A percentile compares a stretch with the other conserved stretches of the same genome.
Conservation (phyloP, 2,113 vertebrate genomes). For the Zosterops pallidus region DNA sequence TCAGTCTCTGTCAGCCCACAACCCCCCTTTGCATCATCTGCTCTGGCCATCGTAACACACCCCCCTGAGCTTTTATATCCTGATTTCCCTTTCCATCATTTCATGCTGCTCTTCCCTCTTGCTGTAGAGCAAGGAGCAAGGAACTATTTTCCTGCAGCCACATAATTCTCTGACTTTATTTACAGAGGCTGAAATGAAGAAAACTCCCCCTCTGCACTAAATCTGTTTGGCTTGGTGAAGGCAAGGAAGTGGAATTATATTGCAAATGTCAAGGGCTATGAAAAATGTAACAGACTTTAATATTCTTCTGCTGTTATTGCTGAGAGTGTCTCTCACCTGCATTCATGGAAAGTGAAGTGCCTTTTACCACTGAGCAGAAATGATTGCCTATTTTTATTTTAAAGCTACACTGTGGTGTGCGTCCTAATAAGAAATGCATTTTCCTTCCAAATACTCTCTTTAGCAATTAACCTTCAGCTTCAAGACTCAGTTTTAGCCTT, state of each 20-base stretch:
- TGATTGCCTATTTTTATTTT: slow-evolving; percentile 25
- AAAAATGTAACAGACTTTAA: slow-evolving; percentile 66
- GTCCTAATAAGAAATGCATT: not conserved
- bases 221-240: not conserved
- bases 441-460: not conserved
- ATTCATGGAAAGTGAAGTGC: slow-evolving; percentile 8
- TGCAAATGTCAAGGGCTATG: slow-evolving; percentile 55
- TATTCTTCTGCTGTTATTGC: slow-evolving; percentile 51
- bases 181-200: not conserved
- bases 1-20: not conserved
- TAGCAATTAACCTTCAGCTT: not conserved
- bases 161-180: not conserved
- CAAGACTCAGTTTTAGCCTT: not conserved
- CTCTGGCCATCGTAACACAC: not conserved
- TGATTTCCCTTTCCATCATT: not conserved
- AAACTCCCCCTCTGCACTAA: not conserved
- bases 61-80: not conserved
- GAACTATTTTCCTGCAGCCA: not conserved
- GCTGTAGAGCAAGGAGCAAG: not conserved
- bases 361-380: slow-evolving; percentile 35
- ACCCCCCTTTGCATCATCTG: not conserved
- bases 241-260: slow-evolving; percentile 48
- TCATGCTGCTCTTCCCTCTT: not conserved
- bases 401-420: not conserved
- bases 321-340: slow-evolving; percentile 44